Base-by-base conservation (phyloP, 2,888 invertebrate species). In the Andricus quercusramuli region DNA sequence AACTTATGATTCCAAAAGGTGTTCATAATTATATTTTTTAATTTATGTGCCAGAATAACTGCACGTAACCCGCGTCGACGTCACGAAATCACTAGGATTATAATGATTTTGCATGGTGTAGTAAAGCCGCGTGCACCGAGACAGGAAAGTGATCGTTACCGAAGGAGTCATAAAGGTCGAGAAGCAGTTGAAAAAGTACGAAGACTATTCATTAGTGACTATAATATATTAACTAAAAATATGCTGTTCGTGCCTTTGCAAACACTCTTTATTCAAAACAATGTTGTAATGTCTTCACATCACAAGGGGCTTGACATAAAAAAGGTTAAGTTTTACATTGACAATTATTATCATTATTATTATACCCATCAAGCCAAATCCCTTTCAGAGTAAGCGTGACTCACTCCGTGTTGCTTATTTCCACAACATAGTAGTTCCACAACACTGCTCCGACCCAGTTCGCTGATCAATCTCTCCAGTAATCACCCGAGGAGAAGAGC, bases 121-220 rank as follows among this genome's bases (percentile, higher is more conserved):
- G 78, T 79, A 78, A 81, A 84, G 82, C 79, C 64, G 78, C 79
- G 82, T 82, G 84, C 79, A 83, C 84, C 85, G 84, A 84, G 83
- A 86, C 83, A 85, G 85, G 85, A 86, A 85, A 86, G 86, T 85
- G 81, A 84, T 84, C 78, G 80, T 82, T 80, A 80, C 68, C 47
- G 64, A 67, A 68, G 79, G 78, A 82, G 83, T 82, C 82, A 79
- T 80, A 85, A 83, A 82, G 84, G 80, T 82, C 81, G 80, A 62
- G 79, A 82, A 82, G 80, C 79, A 84, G 79, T 84, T 29, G 79
- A 82, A 82, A 74, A 17, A 68, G 13, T 74, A 20, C n/a, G n/a
- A 74, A 74, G 56, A 32, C 51, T 74, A 74, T 74, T 74, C 56
- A 74, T 74, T 47, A 47, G 22, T 32, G 56, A 59, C 15, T n/a